Percentiles rank a stretch among this genome's conserved stretches.
These are phyloP conservation scores for Volucella inflata DNA, from an alignment of 2,888 invertebrate species.

Conservation along the genomic window DNA sequence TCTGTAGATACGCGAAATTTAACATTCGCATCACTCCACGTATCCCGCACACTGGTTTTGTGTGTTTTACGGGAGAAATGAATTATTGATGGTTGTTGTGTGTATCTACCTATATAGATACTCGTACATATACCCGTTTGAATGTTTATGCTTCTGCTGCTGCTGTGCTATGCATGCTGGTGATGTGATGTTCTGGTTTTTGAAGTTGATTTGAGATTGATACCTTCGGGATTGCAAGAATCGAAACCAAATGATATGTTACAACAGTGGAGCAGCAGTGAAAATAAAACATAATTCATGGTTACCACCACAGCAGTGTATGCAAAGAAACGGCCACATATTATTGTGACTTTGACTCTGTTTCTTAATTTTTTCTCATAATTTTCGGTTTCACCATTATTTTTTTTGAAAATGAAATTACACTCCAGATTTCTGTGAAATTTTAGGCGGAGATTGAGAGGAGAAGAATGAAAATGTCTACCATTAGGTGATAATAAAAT, in stretches of 20 bases:
- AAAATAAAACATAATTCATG: conserved; percentile 74
- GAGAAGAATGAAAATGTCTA: conserved; percentile 52
- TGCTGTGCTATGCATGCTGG: not conserved
- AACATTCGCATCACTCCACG: conserved; percentile 66
- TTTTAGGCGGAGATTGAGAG: conserved; percentile 9
- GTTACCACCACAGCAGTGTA: conserved; percentile 43
- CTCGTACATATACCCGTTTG: no score
- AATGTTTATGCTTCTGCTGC: not conserved
- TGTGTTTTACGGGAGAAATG: conserved; percentile 73
- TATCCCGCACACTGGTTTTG: conserved; percentile 73
- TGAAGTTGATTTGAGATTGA: conserved; percentile 75
- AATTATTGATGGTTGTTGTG: conserved; percentile 72
- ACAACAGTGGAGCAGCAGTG: conserved; percentile 35
- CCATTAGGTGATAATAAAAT: conserved; percentile 71
- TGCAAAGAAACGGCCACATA: conserved; percentile 10
- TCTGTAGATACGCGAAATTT: conserved; percentile 36
- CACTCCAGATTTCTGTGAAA: conserved; percentile 62
- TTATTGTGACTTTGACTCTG: conserved; percentile 30
- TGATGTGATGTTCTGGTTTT: conserved; percentile 71
- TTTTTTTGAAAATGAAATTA: conserved; percentile 55
- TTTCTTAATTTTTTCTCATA: not conserved
- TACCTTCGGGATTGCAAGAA: conserved; percentile 74
- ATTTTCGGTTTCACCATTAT: conserved; percentile 4
- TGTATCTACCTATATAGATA: not conserved
- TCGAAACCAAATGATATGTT: conserved; percentile 71